Conservation (phyloP, 1,140 invertebrate genomes). For the Microplitis mediator region DNA sequence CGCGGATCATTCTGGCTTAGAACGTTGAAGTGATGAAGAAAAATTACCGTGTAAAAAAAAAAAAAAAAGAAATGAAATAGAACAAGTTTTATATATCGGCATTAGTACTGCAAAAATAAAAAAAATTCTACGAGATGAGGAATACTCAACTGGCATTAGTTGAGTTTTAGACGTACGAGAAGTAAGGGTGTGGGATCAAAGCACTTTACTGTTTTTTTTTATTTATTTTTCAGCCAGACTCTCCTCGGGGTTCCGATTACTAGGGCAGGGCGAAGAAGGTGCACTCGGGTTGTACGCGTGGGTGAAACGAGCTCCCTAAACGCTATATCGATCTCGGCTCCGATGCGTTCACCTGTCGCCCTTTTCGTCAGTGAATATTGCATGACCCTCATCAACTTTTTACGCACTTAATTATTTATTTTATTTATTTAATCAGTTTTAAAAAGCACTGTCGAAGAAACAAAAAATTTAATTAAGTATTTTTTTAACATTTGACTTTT, state of each 20-base stretch:
- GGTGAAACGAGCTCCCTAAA: slow-evolving; percentile 39
- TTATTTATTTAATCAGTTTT: not conserved
- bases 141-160: not conserved
- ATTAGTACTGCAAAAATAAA: too few species aligned
- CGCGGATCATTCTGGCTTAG: too few species aligned
- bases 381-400: not conserved
- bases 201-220: not conserved
- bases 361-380: not conserved
- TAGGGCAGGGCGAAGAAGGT: slow-evolving; percentile 17
- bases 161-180: not conserved
- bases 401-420: not conserved
- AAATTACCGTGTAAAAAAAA: too few species aligned
- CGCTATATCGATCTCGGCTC: slow-evolving; percentile 43
- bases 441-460: too few species aligned
- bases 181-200: not conserved
- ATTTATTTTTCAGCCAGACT: not conserved
- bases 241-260: slow-evolving; percentile 17
- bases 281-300: slow-evolving; percentile 22
- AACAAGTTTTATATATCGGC: too few species aligned
- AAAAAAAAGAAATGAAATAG: not conserved
- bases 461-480: too few species aligned
- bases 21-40: too few species aligned
- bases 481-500: too few species aligned
- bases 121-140: not conserved
- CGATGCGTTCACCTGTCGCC: slow-evolving; percentile 37